Conservation (phyloP, 2,888 invertebrate genomes). For the Stratiomys singularior region DNA sequence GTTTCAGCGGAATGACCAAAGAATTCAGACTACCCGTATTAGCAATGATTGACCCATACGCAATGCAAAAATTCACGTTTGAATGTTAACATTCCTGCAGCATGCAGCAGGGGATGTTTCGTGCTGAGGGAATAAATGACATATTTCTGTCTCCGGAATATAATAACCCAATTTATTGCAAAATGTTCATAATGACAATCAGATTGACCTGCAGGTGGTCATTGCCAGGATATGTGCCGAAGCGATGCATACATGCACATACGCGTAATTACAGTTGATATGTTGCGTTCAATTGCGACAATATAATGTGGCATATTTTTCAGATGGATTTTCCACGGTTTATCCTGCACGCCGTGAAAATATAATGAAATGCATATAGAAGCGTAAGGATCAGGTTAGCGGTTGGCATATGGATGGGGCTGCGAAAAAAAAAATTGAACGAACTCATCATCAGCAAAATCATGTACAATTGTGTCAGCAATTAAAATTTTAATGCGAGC, state of each 20-base stretch:
- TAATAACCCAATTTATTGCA: conserved; percentile 30
- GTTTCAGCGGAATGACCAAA: neutral
- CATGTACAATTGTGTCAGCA: conserved; percentile 51
- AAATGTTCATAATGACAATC: conserved; percentile 18
- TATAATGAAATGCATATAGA: neutral
- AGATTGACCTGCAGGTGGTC: conserved; percentile 3
- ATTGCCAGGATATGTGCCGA: neutral
- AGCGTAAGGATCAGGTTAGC: neutral
- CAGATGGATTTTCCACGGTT: neutral
- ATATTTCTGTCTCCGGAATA: neutral
- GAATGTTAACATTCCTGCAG: too few species aligned
- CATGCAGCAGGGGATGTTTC: too few species aligned
- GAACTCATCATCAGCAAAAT: conserved; percentile 43
- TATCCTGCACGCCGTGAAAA: neutral
- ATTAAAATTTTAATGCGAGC: conserved; percentile 50
- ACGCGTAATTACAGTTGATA: neutral
- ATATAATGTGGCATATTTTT: conserved; percentile 4
- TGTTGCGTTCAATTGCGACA: conserved; percentile 19
- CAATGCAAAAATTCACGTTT: too few species aligned
- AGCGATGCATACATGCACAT: neutral
- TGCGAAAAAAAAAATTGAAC: neutral
- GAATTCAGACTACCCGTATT: neutral
- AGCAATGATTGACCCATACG: neutral
- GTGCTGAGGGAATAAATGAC: neutral
- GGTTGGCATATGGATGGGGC: neutral